Evolutionary conservation across 2,888 invertebrate species (phyloP), one percentile per base, ranked within the genome.

Genomic region (Octonoba sinensis): DNA sequence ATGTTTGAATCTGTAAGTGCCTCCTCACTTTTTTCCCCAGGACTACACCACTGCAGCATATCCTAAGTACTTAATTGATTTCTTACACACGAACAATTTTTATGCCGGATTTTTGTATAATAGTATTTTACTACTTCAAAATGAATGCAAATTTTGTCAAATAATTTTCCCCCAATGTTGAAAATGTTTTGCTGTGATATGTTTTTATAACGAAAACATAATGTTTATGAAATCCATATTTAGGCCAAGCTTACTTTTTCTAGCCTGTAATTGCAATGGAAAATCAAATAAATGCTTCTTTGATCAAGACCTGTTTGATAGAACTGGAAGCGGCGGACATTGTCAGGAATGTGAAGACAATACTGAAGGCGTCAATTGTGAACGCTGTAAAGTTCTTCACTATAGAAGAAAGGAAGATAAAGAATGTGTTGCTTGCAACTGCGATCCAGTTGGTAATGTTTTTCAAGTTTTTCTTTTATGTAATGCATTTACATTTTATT

Each of bases 241-340:
- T 36, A 36, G 6, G 36, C 11, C 36, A 36, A 36, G 11, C 36
- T 11, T 36, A 36, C 8, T 27, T 18, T 60, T 27, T 62, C 44
- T 91, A 98, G 97, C 94, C 36, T 99, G 98, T 89, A 95, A 95
- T 90, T 99, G 99, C 89, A 97, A 97, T 89, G 95, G 95, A 0
- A 95, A 94, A 88, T 96, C 99, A 18, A 93, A 95, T 87, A 93
- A 95, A 83, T 99, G 99, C 89, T 96, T 93, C 91, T 99, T 99
- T 90, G 97, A 99, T 90, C 93, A 94, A 87, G 93, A 95, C 69
- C 91, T 99, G 60, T 99, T 94, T 89, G 93, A 95, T 85, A 88
- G 91, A 85, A 97, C 96, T 0, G 98, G 99, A 0, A 96, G 97
- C 88, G 99, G 99, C 24, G 99, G 99, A 1, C 96, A 97, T 87